A percentile compares a stretch with the other conserved stretches of the same genome.
phyloP scores from a whole-genome alignment of 2,888 invertebrate genomes.

The Saturnia japonica region DNA sequence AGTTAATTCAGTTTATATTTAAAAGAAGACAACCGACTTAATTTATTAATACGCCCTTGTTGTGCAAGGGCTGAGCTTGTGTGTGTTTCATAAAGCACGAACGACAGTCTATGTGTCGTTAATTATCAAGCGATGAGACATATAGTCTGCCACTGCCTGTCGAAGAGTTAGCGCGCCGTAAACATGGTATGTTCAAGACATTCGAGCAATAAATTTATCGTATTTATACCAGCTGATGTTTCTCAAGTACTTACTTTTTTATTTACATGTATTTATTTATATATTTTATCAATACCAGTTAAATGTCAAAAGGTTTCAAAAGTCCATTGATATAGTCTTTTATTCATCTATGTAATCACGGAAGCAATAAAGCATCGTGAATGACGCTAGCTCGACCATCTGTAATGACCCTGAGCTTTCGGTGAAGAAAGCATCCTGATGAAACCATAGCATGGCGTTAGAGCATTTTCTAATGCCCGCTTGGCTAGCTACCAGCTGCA shows the following conservation, averaged over 20 bases:
- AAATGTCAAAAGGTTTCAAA: not conserved
- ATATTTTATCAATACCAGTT: not conserved
- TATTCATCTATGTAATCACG: not conserved
- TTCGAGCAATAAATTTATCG: not conserved
- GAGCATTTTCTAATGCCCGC: no score
- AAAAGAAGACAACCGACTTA: not conserved
- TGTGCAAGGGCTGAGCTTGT: not conserved
- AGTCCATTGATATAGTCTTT: not conserved
- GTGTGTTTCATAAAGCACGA: not conserved
- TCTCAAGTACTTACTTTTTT: not conserved
- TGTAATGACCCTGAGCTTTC: no score
- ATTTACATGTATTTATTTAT: not conserved
- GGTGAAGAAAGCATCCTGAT: no score
- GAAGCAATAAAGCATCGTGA: no score
- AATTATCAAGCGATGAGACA: constrained; percentile 44
- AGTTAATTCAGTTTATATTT: not conserved
- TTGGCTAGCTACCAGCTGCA: no score
- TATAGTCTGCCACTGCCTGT: constrained; percentile 45
- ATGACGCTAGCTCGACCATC: no score
- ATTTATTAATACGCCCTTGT: constrained; percentile 3
- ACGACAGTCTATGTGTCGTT: constrained; percentile 41
- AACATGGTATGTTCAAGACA: constrained; percentile 12
- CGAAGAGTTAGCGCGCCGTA: constrained; percentile 50
- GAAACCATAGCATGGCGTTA: no score
- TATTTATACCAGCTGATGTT: not conserved